Evolutionary conservation across 1,140 invertebrate species (phyloP), one percentile per base, ranked within the genome.

Genomic region (Tribolium castaneum): DNA sequence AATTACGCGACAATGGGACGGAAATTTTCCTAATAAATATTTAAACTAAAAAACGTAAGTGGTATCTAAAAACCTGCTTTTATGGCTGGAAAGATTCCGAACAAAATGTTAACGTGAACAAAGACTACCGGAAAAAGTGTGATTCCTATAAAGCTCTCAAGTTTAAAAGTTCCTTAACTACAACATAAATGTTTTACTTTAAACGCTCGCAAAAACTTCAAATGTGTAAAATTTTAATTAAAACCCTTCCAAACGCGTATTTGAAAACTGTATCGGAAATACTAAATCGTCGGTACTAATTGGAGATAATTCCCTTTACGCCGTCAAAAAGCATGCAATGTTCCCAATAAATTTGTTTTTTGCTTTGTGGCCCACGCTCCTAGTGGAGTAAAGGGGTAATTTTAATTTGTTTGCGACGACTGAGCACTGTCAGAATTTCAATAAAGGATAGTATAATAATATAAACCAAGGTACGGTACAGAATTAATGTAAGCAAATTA

Each of bases 11-110:
- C 56, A 76, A 76, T 76, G 74, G 70, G 12, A 76, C 22, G 56
- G 54, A 62, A 76, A 76, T 62, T 76, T 76, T 76, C 74, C 49
- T 70, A 51, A 66, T 76, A 76, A 76, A 76, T 76, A 76, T 76
- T 76, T 76, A 66, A 76, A 66, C 35, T 66, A 50, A 52, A 62
- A 39, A 59, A 75, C 45, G 39, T 75, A 59, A 75, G 45, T 59
- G 10, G 49, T 59, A 49, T 35, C 6, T 54, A 22, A 50, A 25
- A 76, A 62, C 16, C 74, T 30, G 30, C 39, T 76, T 75, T 75
- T 76, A 45, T 76, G 30, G 39, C 50, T n/a, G 39, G 62, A 49
- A 75, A 62, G 70, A 50, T 62, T 30, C 54, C 25, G 34, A 25
- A 50, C 5, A 45, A 62, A 76, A 73, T 73, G 59, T 39, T 66